Conservation (phyloP, 2,888 invertebrate genomes). For the Synanthedon myopaeformis region DNA sequence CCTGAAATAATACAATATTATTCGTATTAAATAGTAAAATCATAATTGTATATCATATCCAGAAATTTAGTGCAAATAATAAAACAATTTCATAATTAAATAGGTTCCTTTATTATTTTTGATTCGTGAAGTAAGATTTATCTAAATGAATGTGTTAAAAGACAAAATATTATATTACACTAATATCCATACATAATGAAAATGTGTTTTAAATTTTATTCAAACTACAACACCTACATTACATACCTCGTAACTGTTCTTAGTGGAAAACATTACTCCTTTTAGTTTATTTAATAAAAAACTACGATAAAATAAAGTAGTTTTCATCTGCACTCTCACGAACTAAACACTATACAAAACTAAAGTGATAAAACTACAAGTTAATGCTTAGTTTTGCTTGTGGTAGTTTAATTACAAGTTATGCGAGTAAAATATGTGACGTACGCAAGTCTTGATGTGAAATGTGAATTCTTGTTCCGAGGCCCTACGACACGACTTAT, state of each 20-base stretch:
- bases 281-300: constrained; percentile 26
- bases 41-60: background rate
- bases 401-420: too few relatives aligned
- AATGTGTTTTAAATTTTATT: background rate
- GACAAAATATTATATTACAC: too few relatives aligned
- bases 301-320: constrained; percentile 9
- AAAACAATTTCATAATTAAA: too few relatives aligned
- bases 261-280: constrained; percentile 35
- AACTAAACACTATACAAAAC: background rate
- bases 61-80: too few relatives aligned
- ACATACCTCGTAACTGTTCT: constrained; percentile 48
- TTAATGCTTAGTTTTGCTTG: too few relatives aligned
- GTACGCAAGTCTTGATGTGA: too few relatives aligned
- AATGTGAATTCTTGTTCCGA: background rate
- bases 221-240: constrained; percentile 6
- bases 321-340: background rate
- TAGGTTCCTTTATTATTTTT: too few relatives aligned
- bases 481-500: constrained; percentile 22
- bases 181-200: too few relatives aligned
- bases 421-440: too few relatives aligned
- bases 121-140: too few relatives aligned
- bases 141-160: too few relatives aligned
- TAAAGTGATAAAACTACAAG: background rate
- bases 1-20: constrained; percentile 54
- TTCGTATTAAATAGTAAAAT: background rate